These are phyloP conservation scores for Coleophora flavipennella DNA, from an alignment of 2,888 invertebrate species.

Conservation along the genomic window DNA sequence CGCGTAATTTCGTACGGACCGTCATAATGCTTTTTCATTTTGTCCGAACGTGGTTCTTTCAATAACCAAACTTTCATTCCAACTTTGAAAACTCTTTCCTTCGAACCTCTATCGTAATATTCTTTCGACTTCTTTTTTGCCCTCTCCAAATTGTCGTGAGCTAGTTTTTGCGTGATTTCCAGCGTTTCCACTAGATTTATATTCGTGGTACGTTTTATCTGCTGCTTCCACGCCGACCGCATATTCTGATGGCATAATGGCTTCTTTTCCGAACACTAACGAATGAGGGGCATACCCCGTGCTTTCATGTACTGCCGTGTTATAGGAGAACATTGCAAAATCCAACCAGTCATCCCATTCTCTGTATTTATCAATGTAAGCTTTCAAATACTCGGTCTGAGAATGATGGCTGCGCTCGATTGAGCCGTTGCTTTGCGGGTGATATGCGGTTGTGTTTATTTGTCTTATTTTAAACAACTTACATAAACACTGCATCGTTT, in stretches of 20 bases:
- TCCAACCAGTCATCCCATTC: too few relatives aligned
- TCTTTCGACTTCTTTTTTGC: too few relatives aligned
- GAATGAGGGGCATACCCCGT: constrained; percentile 29
- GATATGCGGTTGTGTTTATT: constrained; percentile 23
- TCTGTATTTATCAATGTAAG: constrained; percentile 25
- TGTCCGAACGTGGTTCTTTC: too few relatives aligned
- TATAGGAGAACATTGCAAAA: constrained; percentile 25
- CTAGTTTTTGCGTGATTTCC: too few relatives aligned
- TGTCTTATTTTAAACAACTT: constrained; percentile 28
- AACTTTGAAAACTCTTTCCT: too few relatives aligned
- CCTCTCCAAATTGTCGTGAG: too few relatives aligned
- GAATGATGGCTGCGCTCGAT: constrained; percentile 27
- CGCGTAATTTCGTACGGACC: too few relatives aligned
- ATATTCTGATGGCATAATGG: constrained; percentile 20
- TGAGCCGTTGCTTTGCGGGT: constrained; percentile 29
- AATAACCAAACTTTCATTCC: too few relatives aligned
- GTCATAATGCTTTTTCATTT: too few relatives aligned
- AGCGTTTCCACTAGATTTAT: too few relatives aligned
- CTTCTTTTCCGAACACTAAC: constrained; percentile 26
- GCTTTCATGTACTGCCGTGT: constrained; percentile 23
- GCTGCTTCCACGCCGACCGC: too few relatives aligned
- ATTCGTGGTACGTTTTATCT: neutral
- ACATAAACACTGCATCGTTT: constrained; percentile 26
- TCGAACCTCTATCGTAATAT: too few relatives aligned
- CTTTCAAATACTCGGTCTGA: constrained; percentile 30